Evolutionary conservation across 2,888 invertebrate species (phyloP).

Genomic region (Elegia similella): DNA sequence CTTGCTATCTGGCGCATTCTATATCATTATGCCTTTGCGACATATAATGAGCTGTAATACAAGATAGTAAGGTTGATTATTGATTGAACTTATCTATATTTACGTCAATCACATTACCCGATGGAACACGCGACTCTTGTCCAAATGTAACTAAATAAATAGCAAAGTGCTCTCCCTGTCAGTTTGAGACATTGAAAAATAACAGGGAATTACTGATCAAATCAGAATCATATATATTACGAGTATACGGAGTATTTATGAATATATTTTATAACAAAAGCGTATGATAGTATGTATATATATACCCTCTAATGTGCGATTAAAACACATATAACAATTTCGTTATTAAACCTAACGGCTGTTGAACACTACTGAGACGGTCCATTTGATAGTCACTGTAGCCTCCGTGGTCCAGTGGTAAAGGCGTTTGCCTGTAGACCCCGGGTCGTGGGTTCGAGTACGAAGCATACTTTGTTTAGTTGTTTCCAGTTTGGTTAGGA

Average conservation of each 20-base stretch:
- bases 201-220: slow-evolving; percentile 14
- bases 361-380: too few species aligned
- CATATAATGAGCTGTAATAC: neutral
- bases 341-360: too few species aligned
- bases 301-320: neutral
- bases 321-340: neutral
- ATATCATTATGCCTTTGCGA: too few species aligned
- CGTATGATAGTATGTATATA: neutral
- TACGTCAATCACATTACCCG: neutral
- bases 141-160: slow-evolving; percentile 43
- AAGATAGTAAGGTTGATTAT: neutral
- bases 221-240: slow-evolving; percentile 21
- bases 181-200: slow-evolving; percentile 23
- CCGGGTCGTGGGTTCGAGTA: too few species aligned
- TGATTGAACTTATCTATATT: too few species aligned
- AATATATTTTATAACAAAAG: neutral
- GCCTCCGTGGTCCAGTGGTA: too few species aligned
- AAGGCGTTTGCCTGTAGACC: too few species aligned
- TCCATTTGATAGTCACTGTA: too few species aligned
- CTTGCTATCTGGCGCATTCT: too few species aligned
- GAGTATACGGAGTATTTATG: neutral
- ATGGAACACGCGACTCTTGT: neutral
- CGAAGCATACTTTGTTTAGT: too few species aligned
- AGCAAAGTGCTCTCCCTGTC: slow-evolving; percentile 34
- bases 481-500: too few species aligned